phyloP scores from a whole-genome alignment of 2,888 invertebrate genomes.

The Thalpophila matura region DNA sequence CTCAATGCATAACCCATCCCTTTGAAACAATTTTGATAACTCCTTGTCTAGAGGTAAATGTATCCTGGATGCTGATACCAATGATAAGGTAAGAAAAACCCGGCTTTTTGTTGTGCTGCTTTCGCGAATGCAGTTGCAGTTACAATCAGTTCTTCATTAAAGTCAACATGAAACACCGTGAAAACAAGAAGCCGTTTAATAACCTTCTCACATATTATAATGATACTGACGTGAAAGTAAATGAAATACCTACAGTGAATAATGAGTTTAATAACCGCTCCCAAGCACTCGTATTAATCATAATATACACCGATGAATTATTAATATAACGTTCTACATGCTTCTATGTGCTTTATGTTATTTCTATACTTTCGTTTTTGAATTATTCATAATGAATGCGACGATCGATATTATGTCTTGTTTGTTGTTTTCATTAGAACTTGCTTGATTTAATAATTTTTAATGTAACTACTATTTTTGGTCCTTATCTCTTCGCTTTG shows the following conservation, averaged over 20 bases:
- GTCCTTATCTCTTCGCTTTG: constrained; percentile 12
- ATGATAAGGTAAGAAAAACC: no score
- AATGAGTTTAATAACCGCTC: constrained; percentile 56
- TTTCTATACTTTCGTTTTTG: constrained; percentile 73
- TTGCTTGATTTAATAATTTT: constrained; percentile 4
- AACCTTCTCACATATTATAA: constrained; percentile 4
- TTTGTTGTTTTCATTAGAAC: constrained; percentile 20
- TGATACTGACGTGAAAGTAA: constrained; percentile 45
- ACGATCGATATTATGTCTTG: constrained; percentile 6
- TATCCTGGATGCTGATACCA: no score
- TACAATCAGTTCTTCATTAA: background rate
- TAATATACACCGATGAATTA: constrained; percentile 64
- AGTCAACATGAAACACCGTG: background rate
- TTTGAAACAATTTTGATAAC: no score
- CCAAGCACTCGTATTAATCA: constrained; percentile 43
- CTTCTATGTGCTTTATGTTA: constrained; percentile 50
- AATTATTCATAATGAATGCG: constrained; percentile 61
- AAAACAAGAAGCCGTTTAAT: constrained; percentile 13
- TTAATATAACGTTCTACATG: constrained; percentile 58
- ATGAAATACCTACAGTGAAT: constrained; percentile 23
- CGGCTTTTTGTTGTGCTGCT: no score
- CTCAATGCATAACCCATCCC: no score
- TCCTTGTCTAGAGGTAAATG: no score
- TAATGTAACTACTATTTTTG: background rate
- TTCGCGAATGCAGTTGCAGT: background rate